These are phyloP conservation scores for Formica exsecta DNA, from an alignment of 1,140 invertebrate species.

Conservation along the genomic window DNA sequence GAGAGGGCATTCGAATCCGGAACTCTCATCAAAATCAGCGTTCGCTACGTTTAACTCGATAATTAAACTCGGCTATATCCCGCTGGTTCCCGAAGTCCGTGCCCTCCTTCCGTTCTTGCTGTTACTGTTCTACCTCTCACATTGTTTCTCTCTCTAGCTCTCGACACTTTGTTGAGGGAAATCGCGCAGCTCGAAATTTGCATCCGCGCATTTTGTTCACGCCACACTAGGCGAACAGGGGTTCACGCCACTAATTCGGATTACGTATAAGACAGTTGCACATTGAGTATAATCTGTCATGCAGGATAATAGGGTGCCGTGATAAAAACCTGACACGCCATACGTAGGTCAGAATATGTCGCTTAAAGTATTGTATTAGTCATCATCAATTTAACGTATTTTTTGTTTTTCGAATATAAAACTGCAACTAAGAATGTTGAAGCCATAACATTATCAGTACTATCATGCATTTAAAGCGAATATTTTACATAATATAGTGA, in stretches of 20 bases:
- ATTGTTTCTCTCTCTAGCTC: not conserved
- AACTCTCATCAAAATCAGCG: slow-evolving; percentile 87
- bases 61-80: slow-evolving; percentile 83
- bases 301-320: slow-evolving; percentile 38
- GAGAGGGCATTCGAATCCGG: slow-evolving; percentile 85
- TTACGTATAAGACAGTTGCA: slow-evolving; percentile 64
- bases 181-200: slow-evolving; percentile 84
- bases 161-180: slow-evolving; percentile 80
- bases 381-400: not conserved
- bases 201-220: slow-evolving; percentile 83
- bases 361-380: not conserved
- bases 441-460: no score
- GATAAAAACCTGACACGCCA: not conserved
- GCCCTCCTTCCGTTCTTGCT: slow-evolving; percentile 49
- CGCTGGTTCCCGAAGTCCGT: slow-evolving; percentile 23
- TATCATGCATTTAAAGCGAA: not conserved
- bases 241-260: slow-evolving; percentile 72
- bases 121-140: slow-evolving; percentile 12
- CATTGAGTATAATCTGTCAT: slow-evolving; percentile 66
- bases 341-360: not conserved
- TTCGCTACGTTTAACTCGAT: slow-evolving; percentile 87
- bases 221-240: slow-evolving; percentile 58
- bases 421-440: not conserved
- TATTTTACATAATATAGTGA: no score
- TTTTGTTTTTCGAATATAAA: not conserved